Conservation (phyloP, 1,140 invertebrate species). For the Copidosoma floridanum region DNA sequence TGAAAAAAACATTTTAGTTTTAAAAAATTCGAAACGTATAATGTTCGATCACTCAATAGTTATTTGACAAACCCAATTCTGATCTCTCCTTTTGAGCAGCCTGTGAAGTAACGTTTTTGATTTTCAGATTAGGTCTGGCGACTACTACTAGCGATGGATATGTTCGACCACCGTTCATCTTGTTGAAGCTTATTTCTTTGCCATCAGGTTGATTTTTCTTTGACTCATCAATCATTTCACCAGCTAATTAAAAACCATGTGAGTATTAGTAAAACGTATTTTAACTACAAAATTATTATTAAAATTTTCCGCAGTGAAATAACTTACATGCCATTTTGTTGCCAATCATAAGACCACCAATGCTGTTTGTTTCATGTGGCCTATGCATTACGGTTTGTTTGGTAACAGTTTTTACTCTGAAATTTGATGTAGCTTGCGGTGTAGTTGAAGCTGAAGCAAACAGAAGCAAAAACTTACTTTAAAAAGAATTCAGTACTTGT, state of each 20-base stretch:
- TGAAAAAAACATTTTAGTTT: no score
- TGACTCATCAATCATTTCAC: slow-evolving; percentile 50
- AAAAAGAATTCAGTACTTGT: not conserved
- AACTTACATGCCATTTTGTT: slow-evolving; percentile 52
- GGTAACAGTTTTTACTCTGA: slow-evolving; percentile 45
- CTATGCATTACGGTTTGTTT: slow-evolving; percentile 39
- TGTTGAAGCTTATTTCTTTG: slow-evolving; percentile 72
- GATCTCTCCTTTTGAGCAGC: slow-evolving; percentile 51
- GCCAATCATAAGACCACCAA: slow-evolving; percentile 65
- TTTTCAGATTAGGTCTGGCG: slow-evolving; percentile 71
- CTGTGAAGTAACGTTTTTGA: slow-evolving; percentile 60
- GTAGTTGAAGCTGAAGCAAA: slow-evolving; percentile 33
- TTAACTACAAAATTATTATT: no score
- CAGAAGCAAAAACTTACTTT: slow-evolving; percentile 9
- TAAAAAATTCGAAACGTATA: not conserved
- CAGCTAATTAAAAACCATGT: no score
- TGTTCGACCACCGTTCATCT: slow-evolving; percentile 75
- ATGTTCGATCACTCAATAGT: no score
- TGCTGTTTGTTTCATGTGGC: slow-evolving; percentile 66
- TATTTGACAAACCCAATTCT: slow-evolving; percentile 51
- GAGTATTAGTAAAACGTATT: no score
- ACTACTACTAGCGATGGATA: slow-evolving; percentile 81
- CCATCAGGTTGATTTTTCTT: slow-evolving; percentile 63
- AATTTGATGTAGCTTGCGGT: slow-evolving; percentile 38
- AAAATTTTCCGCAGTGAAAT: not conserved